These are phyloP conservation scores for Euura saliciscinereae DNA, from an alignment of 1,140 invertebrate genomes.

Conservation along the genomic window DNA sequence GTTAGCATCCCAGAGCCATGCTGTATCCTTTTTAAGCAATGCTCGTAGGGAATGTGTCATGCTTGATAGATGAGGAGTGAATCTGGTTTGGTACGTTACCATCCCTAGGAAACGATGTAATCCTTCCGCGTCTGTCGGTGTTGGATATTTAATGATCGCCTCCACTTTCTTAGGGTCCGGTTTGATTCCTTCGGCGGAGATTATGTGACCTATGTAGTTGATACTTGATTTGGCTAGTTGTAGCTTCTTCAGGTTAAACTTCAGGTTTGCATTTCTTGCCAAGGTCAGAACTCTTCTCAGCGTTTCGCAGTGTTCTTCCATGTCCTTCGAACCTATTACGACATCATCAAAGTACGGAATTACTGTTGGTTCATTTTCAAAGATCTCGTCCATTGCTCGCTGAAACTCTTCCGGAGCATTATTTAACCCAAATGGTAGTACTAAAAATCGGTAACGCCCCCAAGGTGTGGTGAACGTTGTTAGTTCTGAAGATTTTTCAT, in stretches of 20 bases:
- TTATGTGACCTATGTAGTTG: constrained; percentile 45
- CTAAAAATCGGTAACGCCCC: constrained; percentile 39
- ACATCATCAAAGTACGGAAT: constrained; percentile 44
- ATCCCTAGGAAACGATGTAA: constrained; percentile 48
- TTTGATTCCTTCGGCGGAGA: constrained; percentile 44
- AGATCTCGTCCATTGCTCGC: constrained; percentile 25
- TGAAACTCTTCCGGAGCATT: constrained; percentile 43
- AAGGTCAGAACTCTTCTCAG: constrained; percentile 37
- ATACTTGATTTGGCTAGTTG: constrained; percentile 33
- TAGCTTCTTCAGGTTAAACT: constrained; percentile 45
- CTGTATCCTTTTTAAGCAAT: constrained; percentile 34
- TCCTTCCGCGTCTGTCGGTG: constrained; percentile 39
- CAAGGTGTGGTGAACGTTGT: constrained; percentile 44
- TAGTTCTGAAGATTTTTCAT: constrained; percentile 35
- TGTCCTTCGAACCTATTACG: constrained; percentile 29
- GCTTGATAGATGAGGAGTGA: constrained; percentile 40
- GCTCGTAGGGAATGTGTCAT: constrained; percentile 31
- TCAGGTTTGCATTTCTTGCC: constrained; percentile 33
- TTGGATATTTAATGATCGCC: constrained; percentile 40
- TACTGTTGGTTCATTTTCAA: constrained; percentile 40
- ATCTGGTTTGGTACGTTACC: constrained; percentile 49
- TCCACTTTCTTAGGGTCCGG: constrained; percentile 46
- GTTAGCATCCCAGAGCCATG: constrained; percentile 29
- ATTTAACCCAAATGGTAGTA: constrained; percentile 46
- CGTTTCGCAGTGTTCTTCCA: constrained; percentile 36